phyloP scores from a whole-genome alignment of 2,888 invertebrate species.

The Mythimna vitellina region DNA sequence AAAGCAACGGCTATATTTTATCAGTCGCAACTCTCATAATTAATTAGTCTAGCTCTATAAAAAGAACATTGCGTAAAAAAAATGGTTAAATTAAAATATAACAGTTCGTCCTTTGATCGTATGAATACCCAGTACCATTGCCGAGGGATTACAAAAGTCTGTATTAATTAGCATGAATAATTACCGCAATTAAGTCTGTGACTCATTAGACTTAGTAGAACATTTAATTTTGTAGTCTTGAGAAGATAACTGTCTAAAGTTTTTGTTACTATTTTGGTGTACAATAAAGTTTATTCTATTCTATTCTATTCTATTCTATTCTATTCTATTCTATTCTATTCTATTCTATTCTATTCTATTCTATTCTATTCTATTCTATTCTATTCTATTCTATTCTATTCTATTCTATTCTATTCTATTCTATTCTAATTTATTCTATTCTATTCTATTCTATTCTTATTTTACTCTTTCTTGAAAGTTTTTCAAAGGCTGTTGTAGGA shows the following conservation, averaged over 20 bases:
- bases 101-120: slow-evolving; percentile 34
- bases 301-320: no score
- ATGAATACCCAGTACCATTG: slow-evolving; percentile 53
- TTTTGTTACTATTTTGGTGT: no score
- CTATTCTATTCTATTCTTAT: no score
- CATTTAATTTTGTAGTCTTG: slow-evolving; percentile 43
- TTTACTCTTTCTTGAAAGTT: no score
- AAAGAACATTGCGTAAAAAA: slow-evolving; percentile 30
- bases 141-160: slow-evolving; percentile 69
- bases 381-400: no score
- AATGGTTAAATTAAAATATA: slow-evolving; percentile 16
- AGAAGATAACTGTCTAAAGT: no score
- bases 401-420: no score
- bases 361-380: no score
- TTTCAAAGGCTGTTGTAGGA: background rate
- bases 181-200: slow-evolving; percentile 74
- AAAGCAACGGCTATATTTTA: slow-evolving; percentile 19
- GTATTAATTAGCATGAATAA: slow-evolving; percentile 77
- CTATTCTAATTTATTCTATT: no score
- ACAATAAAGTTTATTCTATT: no score
- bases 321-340: no score
- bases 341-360: no score
- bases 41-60: slow-evolving; percentile 14
- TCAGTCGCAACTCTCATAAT: background rate
- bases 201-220: slow-evolving; percentile 69